Base-by-base conservation (phyloP, 2,888 invertebrate species). In the Melieria omissa region DNA sequence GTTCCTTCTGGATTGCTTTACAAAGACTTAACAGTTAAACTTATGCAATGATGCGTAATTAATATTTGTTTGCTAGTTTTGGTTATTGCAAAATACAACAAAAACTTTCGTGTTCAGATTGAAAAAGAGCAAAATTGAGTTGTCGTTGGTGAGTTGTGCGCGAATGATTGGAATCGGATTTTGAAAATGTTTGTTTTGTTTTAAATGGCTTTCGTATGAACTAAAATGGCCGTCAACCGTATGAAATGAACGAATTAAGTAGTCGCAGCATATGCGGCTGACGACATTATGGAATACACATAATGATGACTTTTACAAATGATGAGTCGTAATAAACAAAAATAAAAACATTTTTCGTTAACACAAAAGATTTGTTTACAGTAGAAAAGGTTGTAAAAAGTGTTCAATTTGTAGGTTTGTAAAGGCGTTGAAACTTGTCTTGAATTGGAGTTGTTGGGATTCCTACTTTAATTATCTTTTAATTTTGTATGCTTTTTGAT, bases 331-430 rank as follows among this genome's bases (percentile, higher is more conserved):
- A 74, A 78, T 75, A 80, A 80, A 83, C 83, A 82, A 82, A 85
- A 84, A 82, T 83, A 78, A 83, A 85, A 85, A 84, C 84, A 85
- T 85, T 85, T 84, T 85, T 83, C 85, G 84, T 85, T 84, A 84
- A 83, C 83, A 84, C 82, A 83, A 79, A 78, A 80, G 75, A 75
- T 62, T 75, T 65, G 63, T 46, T 52, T 69, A 45, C 60, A n/a
- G 16, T 16, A 8, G n/a, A 46, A 67, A 52, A 60, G 49, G 0
- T 52, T 57, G 54, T 29, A 62, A 45, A 60, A 49, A 16, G 52
- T 46, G 4, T 29, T 29, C 29, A 29, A 29, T 29, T 29, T 29
- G 12, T 58, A n/a, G 8, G 44, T n/a, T 12, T 58, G n/a, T 12
- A 57, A n/a, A 14, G 42, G 14, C 3, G 4, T 55, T 54, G 0